These are phyloP conservation scores for Cabera pusaria DNA, from an alignment of 2,888 invertebrate species.

Conservation along the genomic window DNA sequence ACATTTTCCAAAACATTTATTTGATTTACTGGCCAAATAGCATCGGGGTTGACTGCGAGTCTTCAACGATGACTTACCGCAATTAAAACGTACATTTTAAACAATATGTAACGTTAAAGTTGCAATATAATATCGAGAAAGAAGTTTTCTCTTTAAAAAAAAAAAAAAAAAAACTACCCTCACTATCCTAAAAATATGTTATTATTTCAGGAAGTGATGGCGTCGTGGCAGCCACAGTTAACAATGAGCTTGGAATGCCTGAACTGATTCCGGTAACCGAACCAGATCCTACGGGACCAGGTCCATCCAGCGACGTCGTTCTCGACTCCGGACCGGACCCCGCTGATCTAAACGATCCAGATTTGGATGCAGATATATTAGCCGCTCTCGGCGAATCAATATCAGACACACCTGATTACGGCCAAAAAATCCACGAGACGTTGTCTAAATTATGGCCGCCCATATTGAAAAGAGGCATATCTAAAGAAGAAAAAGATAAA, in stretches of 20 bases:
- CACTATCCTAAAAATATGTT: no score
- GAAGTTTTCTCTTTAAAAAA: no score
- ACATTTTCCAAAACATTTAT: neutral
- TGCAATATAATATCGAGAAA: neutral
- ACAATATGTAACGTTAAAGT: neutral
- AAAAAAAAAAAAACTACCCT: no score
- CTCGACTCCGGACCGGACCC: neutral
- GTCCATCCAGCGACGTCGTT: no score
- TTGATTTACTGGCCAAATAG: neutral
- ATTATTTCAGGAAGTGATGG: neutral
- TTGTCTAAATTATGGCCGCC: conserved; percentile 3
- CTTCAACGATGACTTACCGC: conserved; percentile 1
- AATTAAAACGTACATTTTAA: neutral
- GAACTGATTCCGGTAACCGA: no score
- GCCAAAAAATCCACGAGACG: conserved; percentile 2
- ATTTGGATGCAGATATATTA: neutral
- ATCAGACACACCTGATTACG: conserved; percentile 6
- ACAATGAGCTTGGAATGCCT: no score
- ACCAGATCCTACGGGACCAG: no score
- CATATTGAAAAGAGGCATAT: neutral
- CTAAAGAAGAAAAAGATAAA: neutral
- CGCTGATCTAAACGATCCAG: neutral
- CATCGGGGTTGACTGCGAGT: conserved; percentile 6
- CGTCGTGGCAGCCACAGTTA: no score
- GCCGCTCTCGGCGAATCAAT: conserved; percentile 6